Evolutionary conservation across 1,140 invertebrate genomes (phyloP).

Genomic region (Luehdorfia chinensis): DNA sequence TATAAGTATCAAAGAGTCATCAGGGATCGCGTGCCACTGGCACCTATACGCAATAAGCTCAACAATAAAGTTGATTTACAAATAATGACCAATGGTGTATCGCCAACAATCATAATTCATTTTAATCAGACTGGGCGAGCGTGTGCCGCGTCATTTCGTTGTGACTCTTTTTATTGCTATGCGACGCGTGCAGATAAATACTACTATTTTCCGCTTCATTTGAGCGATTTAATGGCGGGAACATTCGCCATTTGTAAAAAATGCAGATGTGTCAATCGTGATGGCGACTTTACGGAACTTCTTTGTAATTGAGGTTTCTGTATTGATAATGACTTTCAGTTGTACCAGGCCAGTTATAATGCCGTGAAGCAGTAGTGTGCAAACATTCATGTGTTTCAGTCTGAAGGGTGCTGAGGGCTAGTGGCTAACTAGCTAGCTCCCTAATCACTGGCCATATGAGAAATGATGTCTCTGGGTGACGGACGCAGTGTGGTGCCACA

Average conservation of each 20-base stretch:
- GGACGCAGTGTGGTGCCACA: no score
- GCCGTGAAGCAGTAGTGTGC: no score
- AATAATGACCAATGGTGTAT: conserved; percentile 54
- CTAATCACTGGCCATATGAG: no score
- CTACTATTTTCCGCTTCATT: conserved; percentile 41
- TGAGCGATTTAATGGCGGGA: conserved; percentile 27
- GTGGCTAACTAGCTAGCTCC: no score
- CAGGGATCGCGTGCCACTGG: conserved; percentile 36
- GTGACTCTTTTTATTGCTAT: conserved; percentile 4
- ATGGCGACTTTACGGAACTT: conserved; percentile 30
- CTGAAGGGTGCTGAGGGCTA: no score
- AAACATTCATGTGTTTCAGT: no score
- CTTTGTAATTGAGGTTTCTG: conserved; percentile 24
- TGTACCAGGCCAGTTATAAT: no score
- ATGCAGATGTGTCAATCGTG: conserved; percentile 34
- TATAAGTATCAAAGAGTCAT: no score
- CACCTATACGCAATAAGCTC: conserved; percentile 27
- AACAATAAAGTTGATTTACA: conserved; percentile 54
- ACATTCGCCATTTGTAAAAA: conserved; percentile 27
- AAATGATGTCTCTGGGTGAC: no score
- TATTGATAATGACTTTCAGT: conserved; percentile 20
- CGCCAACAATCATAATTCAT: conserved; percentile 47
- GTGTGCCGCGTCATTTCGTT: conserved; percentile 27
- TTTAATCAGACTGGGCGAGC: conserved; percentile 38
- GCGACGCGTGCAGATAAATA: conserved; percentile 36